Evolutionary conservation across 1,140 invertebrate species (phyloP), one percentile per base, ranked within the genome.

Genomic region (Aricia agestis): DNA sequence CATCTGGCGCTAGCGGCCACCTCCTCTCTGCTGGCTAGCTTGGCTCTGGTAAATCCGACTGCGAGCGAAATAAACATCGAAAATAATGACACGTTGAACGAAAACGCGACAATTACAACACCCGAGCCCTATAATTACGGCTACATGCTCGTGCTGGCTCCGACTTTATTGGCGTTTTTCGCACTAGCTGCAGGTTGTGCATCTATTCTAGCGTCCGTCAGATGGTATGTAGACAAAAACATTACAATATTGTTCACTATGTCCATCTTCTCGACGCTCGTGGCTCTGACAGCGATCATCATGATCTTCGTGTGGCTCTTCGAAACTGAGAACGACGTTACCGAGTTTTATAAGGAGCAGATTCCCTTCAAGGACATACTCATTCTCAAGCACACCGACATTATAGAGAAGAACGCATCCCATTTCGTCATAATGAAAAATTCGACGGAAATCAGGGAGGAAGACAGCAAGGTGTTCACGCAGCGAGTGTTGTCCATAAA

Each of bases 151-250:
- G 82, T 91, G 11, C 32, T 93, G 68, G 87, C 90, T 5, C 92
- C 92, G 0, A 83, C 76, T 73, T 74, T 94, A 17, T 76, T 94
- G 13, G 92, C 91, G 1, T 69, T 92, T 10, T 92, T 93, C 31
- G 93, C 92, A 18, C 75, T 94, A 63, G 84, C 91, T 0, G 92
- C 93, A 1, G 93, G 93, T 5, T 74, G 93, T 10, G 89, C 93
- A 0, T 93, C 93, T 2, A 84, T 94, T 2, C 79, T 94, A 52
- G 94, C 94, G 6, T 95, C 94, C 76, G 92, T 93, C 42, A 82
- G 90, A 69, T 95, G 94, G 94, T 95, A 95, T 82, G 92, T 95
- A 36, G 94, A 95, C 75, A 88, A 92, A 41, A 94, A 95, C 77
- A 95, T 95, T 71, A 89, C 89, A 0, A 93, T 93, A 85, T 92